Evolutionary conservation across 1,140 invertebrate genomes (phyloP), one percentile per base, ranked within the genome.

Genomic region (Zaprionus taronus): DNA sequence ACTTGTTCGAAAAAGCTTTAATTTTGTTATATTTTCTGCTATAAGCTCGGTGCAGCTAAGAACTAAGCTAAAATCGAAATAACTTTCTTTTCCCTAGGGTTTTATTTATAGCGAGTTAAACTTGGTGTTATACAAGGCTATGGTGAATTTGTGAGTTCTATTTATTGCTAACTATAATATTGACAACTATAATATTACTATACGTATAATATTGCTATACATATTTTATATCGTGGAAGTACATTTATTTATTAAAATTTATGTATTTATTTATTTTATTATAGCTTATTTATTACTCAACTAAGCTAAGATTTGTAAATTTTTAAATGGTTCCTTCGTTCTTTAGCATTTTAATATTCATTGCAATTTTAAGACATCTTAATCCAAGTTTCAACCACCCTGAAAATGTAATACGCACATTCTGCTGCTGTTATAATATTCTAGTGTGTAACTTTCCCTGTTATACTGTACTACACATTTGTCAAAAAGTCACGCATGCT

Each of bases 111-210:
- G 1, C 7, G 20, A 5, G 5, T 14, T 4, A 80, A 65, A 80
- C 77, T 75, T 80, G 79, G 71, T 75, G 36, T 74, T 80, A 78
- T 73, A 36, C n/a, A 31, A 4, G 4, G 6, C 1, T 14, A 12
- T 28, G 20, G 9, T 62, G 69, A 62, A 26, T 26, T 28, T 24
- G 14, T 20, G 7, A 38, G 14, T 15, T 14, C 4, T 38, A 38
- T 3, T 34, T 20, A 15, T 20, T 28, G 24, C n/a, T 4, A 15
- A 15, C 38, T 15, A 41, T 41, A 41, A 41, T 14, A 4, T 5
- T 28, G 24, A 41, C 12, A 15, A 14, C 38, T 15, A 41, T 41
- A 41, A 41, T 4, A 2, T 14, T 41, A 0, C 38, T 41, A 41
- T n/a, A 41, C 24, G 24, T 15, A 41, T n/a, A 41, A 41, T 14